Evolutionary conservation across 2,113 vertebrate genomes (phyloP), one percentile per base, ranked within the genome.

Genomic region (Felis chaus): DNA sequence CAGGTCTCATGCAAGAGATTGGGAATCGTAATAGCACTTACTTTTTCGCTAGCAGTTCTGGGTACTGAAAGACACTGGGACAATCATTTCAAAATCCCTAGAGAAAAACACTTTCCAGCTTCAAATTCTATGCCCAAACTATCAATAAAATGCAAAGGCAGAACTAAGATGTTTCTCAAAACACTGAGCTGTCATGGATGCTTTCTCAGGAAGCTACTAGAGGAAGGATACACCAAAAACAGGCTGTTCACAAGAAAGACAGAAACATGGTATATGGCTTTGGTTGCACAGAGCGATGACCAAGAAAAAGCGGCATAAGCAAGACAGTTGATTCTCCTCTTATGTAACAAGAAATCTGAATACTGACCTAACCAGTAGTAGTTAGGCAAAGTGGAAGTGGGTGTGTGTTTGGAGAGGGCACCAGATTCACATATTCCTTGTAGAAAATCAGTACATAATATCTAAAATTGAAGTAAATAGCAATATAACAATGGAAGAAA

Each of bases 81-180:
- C 2, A 57, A 84, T 79, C 63, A 36, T 63, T 83, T 93, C 63
- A 88, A 91, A 95, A 79, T 88, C 48, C 36, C 55, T 73, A 91
- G 68, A 83, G 48, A 87, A 78, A 80, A 79, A 87, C 66, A 66
- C 73, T 73, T 88, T 91, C 31, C 9, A 79, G 65, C 39, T 76
- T 84, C 63, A 68, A 95, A 79, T 81, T 83, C 33, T 78, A 71
- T 33, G 66, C 33, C 11, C 27, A 50, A 93, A 79, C 4, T 71
- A 78, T 55, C 55, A 68, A 25, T 69, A 45, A 66, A 84, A 95
- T 61, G 57, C 80, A 90, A 68, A 65, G 21, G 53, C 18, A 80
- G 63, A 91, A 82, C 83, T 90, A 95, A 66, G 41, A 88, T 29
- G 82, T 55, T 79, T 93, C 78, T 92, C 48, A 89, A 96, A 91